phyloP scores from a whole-genome alignment of 1,140 invertebrate genomes.

The Trissolcus basalis region DNA sequence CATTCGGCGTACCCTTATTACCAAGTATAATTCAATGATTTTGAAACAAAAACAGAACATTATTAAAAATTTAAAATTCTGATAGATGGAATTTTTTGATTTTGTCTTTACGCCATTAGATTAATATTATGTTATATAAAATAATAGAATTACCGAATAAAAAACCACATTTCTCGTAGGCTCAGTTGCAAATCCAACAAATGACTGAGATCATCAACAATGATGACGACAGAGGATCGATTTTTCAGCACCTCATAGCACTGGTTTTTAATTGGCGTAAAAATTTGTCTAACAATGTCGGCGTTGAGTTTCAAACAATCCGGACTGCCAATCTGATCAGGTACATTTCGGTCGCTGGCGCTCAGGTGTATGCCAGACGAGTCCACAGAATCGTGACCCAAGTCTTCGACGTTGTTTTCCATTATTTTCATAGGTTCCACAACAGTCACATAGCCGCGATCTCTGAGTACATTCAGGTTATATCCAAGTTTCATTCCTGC shows the following conservation, averaged over 20 bases:
- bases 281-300: conserved; percentile 70
- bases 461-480: conserved; percentile 79
- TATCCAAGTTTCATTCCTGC: conserved; percentile 82
- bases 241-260: conserved; percentile 62
- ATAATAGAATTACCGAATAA: conserved; percentile 70
- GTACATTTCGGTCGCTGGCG: conserved; percentile 64
- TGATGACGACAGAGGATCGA: conserved; percentile 71
- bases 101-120: no score
- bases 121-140: neutral
- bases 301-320: conserved; percentile 63
- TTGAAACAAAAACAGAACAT: no score
- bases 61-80: no score
- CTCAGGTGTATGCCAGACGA: conserved; percentile 57
- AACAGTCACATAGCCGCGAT: conserved; percentile 76
- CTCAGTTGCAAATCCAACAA: conserved; percentile 80
- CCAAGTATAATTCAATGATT: no score
- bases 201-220: conserved; percentile 84
- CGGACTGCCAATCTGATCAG: conserved; percentile 43
- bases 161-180: conserved; percentile 77
- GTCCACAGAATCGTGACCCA: conserved; percentile 65
- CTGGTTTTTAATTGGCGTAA: conserved; percentile 60
- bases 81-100: no score
- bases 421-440: conserved; percentile 78
- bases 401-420: conserved; percentile 66
- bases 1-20: no score